These are phyloP conservation scores for Melanocharis versteri DNA, from an alignment of 2,113 vertebrate species.

Conservation along the genomic window DNA sequence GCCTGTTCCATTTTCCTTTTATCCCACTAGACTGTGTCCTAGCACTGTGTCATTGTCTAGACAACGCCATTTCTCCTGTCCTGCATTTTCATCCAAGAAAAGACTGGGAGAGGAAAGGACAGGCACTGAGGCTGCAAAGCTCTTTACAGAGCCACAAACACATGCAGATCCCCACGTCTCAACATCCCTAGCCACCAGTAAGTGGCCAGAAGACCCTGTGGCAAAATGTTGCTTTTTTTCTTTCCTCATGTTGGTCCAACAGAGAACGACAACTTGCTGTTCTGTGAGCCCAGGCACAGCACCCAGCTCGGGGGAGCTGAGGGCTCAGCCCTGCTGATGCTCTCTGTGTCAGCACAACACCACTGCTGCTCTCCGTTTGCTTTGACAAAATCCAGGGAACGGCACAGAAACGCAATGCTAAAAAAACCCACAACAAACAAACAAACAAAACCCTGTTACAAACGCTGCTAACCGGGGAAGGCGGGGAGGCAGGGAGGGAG, in stretches of 20 bases:
- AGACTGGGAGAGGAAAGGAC: neutral
- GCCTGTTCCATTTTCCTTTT: conserved; percentile 35
- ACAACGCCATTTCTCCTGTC: conserved; percentile 19
- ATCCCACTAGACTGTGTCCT: conserved; percentile 55
- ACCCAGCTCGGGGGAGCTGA: neutral
- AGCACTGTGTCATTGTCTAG: conserved; percentile 40
- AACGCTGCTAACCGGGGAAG: neutral
- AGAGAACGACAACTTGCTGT: neutral
- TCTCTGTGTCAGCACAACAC: neutral
- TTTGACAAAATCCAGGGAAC: neutral
- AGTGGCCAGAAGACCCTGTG: neutral
- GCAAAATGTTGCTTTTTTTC: neutral
- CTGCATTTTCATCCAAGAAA: neutral
- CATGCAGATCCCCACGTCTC: neutral
- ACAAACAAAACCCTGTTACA: neutral
- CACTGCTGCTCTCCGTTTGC: neutral
- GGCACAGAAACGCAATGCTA: neutral
- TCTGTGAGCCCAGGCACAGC: neutral
- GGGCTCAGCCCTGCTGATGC: neutral
- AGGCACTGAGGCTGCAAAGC: neutral
- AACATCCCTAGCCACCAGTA: neutral
- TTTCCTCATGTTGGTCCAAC: neutral
- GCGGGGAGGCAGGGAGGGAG: neutral
- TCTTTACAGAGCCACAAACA: neutral
- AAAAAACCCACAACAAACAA: neutral